Evolutionary conservation across 2,113 vertebrate species (phyloP).

Genomic region (Cyprinodon variegatus): DNA sequence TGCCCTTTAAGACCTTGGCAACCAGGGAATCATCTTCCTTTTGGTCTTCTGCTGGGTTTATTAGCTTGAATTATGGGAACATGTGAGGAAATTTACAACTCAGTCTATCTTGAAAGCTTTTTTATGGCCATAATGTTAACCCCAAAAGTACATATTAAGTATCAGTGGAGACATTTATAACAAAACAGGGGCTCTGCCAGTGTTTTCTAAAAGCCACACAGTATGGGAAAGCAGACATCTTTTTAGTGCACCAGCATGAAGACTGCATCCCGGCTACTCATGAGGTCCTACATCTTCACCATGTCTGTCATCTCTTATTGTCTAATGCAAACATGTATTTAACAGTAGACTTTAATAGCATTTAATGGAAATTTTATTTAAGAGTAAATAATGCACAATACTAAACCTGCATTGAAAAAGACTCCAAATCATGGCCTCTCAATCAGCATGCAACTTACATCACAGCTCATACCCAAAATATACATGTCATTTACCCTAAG

Average conservation of each 20-base stretch:
- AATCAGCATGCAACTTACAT: slow-evolving; percentile 11
- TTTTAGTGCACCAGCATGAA: slow-evolving; percentile 26
- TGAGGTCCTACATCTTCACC: slow-evolving; percentile 40
- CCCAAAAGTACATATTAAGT: slow-evolving; percentile 66
- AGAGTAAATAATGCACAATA: slow-evolving; percentile 9
- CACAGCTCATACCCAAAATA: slow-evolving; percentile 10
- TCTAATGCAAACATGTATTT: slow-evolving; percentile 8
- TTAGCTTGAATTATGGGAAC: slow-evolving; percentile 63
- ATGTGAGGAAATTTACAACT: slow-evolving; percentile 72
- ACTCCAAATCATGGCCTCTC: slow-evolving; percentile 17
- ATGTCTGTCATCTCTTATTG: slow-evolving; percentile 48
- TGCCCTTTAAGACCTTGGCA: slow-evolving; percentile 50
- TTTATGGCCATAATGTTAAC: slow-evolving; percentile 81
- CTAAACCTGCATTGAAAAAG: not conserved
- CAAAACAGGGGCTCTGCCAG: slow-evolving; percentile 33
- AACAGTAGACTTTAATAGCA: slow-evolving; percentile 12
- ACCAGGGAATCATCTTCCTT: slow-evolving; percentile 53
- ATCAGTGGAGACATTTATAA: slow-evolving; percentile 62
- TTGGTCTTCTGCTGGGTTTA: slow-evolving; percentile 64
- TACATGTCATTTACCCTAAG: slow-evolving; percentile 34
- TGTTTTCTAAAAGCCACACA: slow-evolving; percentile 31
- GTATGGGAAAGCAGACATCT: slow-evolving; percentile 20
- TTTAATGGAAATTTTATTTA: slow-evolving; percentile 18
- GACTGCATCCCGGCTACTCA: slow-evolving; percentile 23
- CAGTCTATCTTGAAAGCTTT: slow-evolving; percentile 79